A percentile compares a stretch with the other conserved stretches of the same genome.
Evolutionary conservation across 2,113 vertebrate species (phyloP).

Genomic region (Oceanodroma tethys): DNA sequence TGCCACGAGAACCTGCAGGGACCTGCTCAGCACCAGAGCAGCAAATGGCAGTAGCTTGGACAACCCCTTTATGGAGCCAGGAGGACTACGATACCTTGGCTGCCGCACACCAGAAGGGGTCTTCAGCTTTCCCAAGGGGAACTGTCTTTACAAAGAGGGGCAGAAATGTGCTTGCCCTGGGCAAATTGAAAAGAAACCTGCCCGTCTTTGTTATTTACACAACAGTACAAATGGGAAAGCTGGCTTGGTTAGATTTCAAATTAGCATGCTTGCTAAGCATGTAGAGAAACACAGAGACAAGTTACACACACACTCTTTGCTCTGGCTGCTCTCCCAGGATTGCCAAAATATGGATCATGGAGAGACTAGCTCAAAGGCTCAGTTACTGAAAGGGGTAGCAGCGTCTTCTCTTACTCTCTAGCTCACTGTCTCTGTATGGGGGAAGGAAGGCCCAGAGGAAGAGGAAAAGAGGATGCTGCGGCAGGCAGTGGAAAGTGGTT

Average conservation of each 20-base stretch:
- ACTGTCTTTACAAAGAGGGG: background rate
- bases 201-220: background rate
- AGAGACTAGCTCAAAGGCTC: background rate
- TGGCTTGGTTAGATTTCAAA: background rate
- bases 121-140: background rate
- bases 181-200: background rate
- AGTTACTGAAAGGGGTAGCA: background rate
- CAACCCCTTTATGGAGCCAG: background rate
- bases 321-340: background rate
- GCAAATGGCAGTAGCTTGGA: background rate
- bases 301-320: background rate
- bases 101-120: background rate
- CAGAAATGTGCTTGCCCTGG: background rate
- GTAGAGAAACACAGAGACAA: background rate
- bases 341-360: background rate
- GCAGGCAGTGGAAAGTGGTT: background rate
- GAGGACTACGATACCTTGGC: fast-evolving
- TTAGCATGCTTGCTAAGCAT: background rate
- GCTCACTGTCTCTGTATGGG: no score
- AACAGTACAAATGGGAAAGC: background rate
- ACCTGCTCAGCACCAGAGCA: background rate
- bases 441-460: background rate
- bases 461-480: background rate
- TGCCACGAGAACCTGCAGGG: background rate
- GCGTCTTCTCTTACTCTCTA: background rate